Evolutionary conservation across 2,113 vertebrate genomes (phyloP), one percentile per base, ranked within the genome.

Genomic region (Uropsilus gracilis): DNA sequence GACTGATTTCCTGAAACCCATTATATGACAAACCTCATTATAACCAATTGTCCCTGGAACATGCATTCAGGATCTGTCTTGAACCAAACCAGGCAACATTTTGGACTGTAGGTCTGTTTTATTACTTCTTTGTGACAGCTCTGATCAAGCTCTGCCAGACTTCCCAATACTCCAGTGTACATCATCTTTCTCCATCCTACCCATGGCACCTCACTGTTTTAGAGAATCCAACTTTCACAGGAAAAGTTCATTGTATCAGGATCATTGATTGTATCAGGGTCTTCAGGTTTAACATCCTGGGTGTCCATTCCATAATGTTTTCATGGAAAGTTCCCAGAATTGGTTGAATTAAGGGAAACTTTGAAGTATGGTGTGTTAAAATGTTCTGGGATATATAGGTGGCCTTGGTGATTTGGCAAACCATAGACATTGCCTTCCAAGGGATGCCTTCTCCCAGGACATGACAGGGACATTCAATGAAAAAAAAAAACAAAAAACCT

Each of bases 91-190:
- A 11, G 30, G 20, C 1, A 46, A 53, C 8, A 1, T 17, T 34
- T 73, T 37, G 20, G 12, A 8, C 42, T 92, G 17, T n/a, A 96
- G 76, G 13, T 32, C 16, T 46, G 13, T 30, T 75, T 66, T 16
- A 5, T 18, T 14, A 6, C 0, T 30, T 24, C 57, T 39, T 64
- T 13, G 17, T 34, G 32, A 37, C 4, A 34, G 28, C 12, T 28
- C 1, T 1, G 9, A 2, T 32, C 7, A 26, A 3, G 1, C 9
- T 37, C 26, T 34, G 13, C 61, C 12, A 5, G 39, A 16, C 44
- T 24, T 24, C 39, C 44, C 8, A 12, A 6, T 22, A n/a, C 7
- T 6, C 28, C 4, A 11, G 7, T 22, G 12, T 10, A n/a, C 37
- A 55, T 8, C 50, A 16, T 48, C 14, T n/a, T 24, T 37, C 34